Percentiles rank a stretch among this genome's conserved stretches.
Evolutionary conservation across 2,888 invertebrate genomes (phyloP).

Genomic region (Carterocephalus palaemon): DNA sequence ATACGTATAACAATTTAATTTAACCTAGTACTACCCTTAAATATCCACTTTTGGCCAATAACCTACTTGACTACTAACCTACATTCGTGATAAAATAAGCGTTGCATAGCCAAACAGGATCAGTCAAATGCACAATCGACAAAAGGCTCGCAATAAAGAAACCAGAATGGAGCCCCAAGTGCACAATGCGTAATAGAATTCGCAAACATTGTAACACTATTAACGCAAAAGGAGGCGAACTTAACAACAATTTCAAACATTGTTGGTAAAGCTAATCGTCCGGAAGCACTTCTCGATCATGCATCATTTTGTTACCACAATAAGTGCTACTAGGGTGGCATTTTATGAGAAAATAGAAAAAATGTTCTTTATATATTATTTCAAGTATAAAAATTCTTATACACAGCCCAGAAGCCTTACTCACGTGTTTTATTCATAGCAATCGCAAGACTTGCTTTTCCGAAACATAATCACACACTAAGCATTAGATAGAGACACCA

Average conservation of each 20-base stretch:
- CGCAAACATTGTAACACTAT: conserved; percentile 76
- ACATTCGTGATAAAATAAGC: conserved; percentile 19
- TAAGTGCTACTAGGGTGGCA: conserved; percentile 66
- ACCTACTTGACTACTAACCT: conserved; percentile 21
- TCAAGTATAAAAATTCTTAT: conserved; percentile 34
- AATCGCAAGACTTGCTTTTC: conserved; percentile 55
- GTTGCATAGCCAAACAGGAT: conserved; percentile 49
- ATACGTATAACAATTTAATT: conserved; percentile 3
- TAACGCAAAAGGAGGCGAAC: conserved; percentile 75
- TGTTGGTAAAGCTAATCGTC: conserved; percentile 67
- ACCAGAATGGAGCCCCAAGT: conserved; percentile 51
- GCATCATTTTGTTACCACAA: conserved; percentile 64
- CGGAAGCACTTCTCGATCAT: conserved; percentile 69
- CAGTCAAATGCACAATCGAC: conserved; percentile 61
- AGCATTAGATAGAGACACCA: conserved; percentile 56
- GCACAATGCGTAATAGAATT: conserved; percentile 77
- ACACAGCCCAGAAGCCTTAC: conserved; percentile 43
- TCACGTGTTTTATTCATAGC: conserved; percentile 74
- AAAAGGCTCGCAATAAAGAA: conserved; percentile 54
- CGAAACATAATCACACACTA: conserved; percentile 66
- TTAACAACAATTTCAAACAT: conserved; percentile 77
- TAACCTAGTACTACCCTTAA: neutral
- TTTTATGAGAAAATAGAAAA: conserved; percentile 39
- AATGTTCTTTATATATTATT: conserved; percentile 1
- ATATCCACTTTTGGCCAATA: neutral